Evolutionary conservation across 2,113 vertebrate genomes (phyloP).

Genomic region (Seriola quinqueradiata): DNA sequence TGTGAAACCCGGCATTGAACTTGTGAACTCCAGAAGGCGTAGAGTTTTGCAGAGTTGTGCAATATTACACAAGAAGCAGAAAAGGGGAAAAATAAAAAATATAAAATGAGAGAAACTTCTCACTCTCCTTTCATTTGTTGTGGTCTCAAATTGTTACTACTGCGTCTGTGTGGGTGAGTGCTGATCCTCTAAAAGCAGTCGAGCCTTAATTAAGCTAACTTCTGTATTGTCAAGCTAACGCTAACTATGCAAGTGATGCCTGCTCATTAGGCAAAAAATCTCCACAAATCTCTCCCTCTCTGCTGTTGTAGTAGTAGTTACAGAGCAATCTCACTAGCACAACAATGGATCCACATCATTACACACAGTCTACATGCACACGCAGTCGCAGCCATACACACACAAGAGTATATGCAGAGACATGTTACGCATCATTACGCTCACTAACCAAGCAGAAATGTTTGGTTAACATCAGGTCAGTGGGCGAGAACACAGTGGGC

Average conservation of each 20-base stretch:
- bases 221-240: slow-evolving; percentile 66
- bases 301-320: slow-evolving; percentile 53
- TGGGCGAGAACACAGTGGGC: slow-evolving; percentile 13
- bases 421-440: slow-evolving; percentile 56
- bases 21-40: slow-evolving; percentile 2
- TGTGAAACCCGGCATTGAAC: slow-evolving; percentile 23
- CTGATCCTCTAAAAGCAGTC: slow-evolving; percentile 65
- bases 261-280: slow-evolving; percentile 77
- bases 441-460: slow-evolving; percentile 61
- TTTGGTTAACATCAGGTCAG: slow-evolving; percentile 57
- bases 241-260: slow-evolving; percentile 73
- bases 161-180: slow-evolving; percentile 39
- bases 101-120: slow-evolving; percentile 1
- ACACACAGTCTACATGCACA: slow-evolving; percentile 37
- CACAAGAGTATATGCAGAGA: slow-evolving; percentile 21
- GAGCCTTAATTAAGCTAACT: slow-evolving; percentile 74
- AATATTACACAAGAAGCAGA: slow-evolving; percentile 10
- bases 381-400: slow-evolving; percentile 23
- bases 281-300: slow-evolving; percentile 65
- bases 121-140: slow-evolving; percentile 28
- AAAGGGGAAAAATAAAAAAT: neutral
- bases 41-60: slow-evolving; percentile 1
- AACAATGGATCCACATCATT: slow-evolving; percentile 60
- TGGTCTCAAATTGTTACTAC: slow-evolving; percentile 41
- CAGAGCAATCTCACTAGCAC: slow-evolving; percentile 47